Evolutionary conservation across 2,797 vertebrate species (phyloP).

Genomic region (Threskiornis aethiopicus): DNA sequence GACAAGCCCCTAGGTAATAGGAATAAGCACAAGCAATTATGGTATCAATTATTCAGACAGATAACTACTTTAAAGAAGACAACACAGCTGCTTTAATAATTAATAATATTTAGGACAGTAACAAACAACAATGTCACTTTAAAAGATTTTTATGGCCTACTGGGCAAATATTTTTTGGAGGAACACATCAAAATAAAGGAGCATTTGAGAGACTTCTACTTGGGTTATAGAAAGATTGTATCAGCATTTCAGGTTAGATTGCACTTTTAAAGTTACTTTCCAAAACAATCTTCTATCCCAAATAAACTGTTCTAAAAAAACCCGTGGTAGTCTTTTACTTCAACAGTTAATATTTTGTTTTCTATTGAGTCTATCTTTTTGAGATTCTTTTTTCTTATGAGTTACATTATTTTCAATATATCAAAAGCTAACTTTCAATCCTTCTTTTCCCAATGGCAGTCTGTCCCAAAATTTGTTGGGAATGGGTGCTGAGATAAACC

Average conservation of each 20-base stretch:
- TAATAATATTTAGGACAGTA: conserved; percentile 67
- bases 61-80: conserved; percentile 78
- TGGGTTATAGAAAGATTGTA: not conserved
- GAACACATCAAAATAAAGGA: not conserved
- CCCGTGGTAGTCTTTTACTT: not conserved
- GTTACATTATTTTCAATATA: not conserved
- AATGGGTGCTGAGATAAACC: not conserved
- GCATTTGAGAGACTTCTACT: not conserved
- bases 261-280: not conserved
- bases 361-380: not conserved
- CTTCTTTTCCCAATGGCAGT: not conserved
- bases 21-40: conserved; percentile 73
- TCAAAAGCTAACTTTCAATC: not conserved
- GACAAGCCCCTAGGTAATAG: conserved; percentile 53
- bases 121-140: not conserved
- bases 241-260: not conserved
- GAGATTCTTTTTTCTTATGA: not conserved
- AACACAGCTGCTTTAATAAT: conserved; percentile 76
- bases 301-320: not conserved
- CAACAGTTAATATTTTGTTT: not conserved
- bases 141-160: not conserved
- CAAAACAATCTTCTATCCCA: not conserved
- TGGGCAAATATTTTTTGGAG: not conserved
- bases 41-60: conserved; percentile 82
- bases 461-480: not conserved